Evolutionary conservation across 2,113 vertebrate genomes (phyloP).

Genomic region (Chauna torquata): DNA sequence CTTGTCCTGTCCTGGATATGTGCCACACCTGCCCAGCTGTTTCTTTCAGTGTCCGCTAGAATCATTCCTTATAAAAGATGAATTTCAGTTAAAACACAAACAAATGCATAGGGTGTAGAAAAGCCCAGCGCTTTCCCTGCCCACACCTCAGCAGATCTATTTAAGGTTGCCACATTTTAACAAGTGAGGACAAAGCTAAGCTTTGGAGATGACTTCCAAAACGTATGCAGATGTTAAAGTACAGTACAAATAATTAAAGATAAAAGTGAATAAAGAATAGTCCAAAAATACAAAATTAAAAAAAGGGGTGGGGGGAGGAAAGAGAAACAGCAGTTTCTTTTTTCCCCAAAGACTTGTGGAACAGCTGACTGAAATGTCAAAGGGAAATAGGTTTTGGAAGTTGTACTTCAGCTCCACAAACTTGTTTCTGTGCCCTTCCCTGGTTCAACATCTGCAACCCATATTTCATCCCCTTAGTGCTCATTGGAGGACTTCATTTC

Average conservation of each 20-base stretch:
- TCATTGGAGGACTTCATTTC: slow-evolving; percentile 15
- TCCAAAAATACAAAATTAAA: slow-evolving; percentile 42
- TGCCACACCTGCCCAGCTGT: not conserved
- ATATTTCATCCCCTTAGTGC: slow-evolving; percentile 43
- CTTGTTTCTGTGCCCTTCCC: slow-evolving; percentile 44
- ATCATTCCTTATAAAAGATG: not conserved
- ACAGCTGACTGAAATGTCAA: slow-evolving; percentile 69
- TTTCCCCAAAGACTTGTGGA: slow-evolving; percentile 50
- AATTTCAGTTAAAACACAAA: not conserved
- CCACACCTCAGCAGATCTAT: not conserved
- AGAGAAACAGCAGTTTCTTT: not conserved
- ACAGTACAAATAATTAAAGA: slow-evolving; percentile 53
- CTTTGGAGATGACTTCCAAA: slow-evolving; percentile 32
- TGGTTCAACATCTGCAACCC: slow-evolving; percentile 60
- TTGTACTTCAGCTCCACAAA: slow-evolving; percentile 5
- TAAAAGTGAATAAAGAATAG: slow-evolving; percentile 48
- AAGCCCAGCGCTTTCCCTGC: not conserved
- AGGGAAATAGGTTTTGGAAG: slow-evolving; percentile 58
- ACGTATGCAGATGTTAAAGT: slow-evolving; percentile 54
- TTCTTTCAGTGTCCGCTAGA: not conserved
- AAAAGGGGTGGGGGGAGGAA: not conserved
- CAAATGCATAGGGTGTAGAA: not conserved
- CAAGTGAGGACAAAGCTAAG: not conserved
- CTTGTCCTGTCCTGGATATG: not conserved
- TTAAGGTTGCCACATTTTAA: not conserved